phyloP scores from a whole-genome alignment of 2,888 invertebrate genomes.

The Portevinia maculata region DNA sequence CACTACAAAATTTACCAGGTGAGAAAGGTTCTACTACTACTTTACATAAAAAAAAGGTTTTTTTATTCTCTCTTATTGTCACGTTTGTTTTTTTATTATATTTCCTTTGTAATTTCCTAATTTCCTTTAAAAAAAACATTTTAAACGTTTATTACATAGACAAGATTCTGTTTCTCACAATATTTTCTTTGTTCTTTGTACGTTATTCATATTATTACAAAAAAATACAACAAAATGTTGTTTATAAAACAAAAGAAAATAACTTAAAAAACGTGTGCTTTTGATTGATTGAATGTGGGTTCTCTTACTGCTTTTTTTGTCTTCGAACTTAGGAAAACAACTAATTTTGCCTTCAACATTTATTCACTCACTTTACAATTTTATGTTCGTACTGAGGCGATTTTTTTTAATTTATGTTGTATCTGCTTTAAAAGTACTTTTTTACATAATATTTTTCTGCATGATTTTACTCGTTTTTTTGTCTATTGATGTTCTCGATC shows the following conservation, averaged over 20 bases:
- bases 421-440: constrained; percentile 38
- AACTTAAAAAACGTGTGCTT: constrained; percentile 69
- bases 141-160: constrained; percentile 38
- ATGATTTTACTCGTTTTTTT: constrained; percentile 36
- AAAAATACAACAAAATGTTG: constrained; percentile 34
- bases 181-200: constrained; percentile 44
- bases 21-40: constrained; percentile 82
- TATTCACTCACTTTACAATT: constrained; percentile 27
- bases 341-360: constrained; percentile 9
- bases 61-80: constrained; percentile 54
- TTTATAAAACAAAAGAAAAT: constrained; percentile 35
- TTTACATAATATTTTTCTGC: constrained; percentile 49
- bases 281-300: constrained; percentile 73
- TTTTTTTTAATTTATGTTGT: constrained; percentile 23
- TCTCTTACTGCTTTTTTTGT: constrained; percentile 76
- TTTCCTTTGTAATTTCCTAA: constrained; percentile 44
- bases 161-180: constrained; percentile 45
- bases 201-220: constrained; percentile 31
- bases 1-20: constrained; percentile 95
- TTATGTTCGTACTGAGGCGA: constrained; percentile 18
- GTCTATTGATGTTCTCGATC: constrained; percentile 28
- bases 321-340: constrained; percentile 33
- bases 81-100: constrained; percentile 47
- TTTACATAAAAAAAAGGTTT: constrained; percentile 58
- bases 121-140: constrained; percentile 26